Evolutionary conservation across 1,140 invertebrate species (phyloP), one percentile per base, ranked within the genome.

Genomic region (Eriocheir sinensis): DNA sequence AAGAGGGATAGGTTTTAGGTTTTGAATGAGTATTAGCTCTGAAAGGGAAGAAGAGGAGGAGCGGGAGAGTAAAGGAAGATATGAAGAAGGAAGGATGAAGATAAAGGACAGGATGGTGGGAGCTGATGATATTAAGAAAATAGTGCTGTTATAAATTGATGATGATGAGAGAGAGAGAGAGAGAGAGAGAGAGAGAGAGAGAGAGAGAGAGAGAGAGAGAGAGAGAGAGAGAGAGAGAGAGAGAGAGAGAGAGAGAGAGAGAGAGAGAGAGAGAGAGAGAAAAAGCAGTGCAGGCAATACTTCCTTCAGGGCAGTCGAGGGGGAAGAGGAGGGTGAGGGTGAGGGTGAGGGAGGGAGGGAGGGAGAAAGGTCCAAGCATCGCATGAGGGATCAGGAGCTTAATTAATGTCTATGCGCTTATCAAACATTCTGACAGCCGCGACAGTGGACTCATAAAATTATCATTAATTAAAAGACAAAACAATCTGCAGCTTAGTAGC

Each of bases 341-440:
- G n/a, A n/a, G n/a, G 60, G 27, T 21, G 60, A 8, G 0, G 44
- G 15, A 48, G 44, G 21, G 21, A 72, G n/a, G 41, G 88, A 3
- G 88, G 12, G 27, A 21, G 88, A 89, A 34, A 30, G 88, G 15
- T 53, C 44, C 15, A 21, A 80, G 41, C 72, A 92, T 92, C 30
- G 90, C 92, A 93, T 79, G 41, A 36, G 83, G 88, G 85, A n/a
- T 89, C 92, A 9, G 80, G 34, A 34, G 83, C 85, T 60, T 60
- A 93, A 88, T 93, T 88, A 93, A 93, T 93, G 53, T 89, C 92
- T 93, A 89, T 93, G 41, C 85, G 38, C 92, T 89, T 32, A 48
- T 89, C 81, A 79, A 89, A 72, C 92, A 72, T 60, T 36, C 32
- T 93, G 92, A 44, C 83, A 86, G 83, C 53, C 83, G 60, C 85